Evolutionary conservation across 1,140 invertebrate genomes (phyloP).

Genomic region (Ectropis grisescens): DNA sequence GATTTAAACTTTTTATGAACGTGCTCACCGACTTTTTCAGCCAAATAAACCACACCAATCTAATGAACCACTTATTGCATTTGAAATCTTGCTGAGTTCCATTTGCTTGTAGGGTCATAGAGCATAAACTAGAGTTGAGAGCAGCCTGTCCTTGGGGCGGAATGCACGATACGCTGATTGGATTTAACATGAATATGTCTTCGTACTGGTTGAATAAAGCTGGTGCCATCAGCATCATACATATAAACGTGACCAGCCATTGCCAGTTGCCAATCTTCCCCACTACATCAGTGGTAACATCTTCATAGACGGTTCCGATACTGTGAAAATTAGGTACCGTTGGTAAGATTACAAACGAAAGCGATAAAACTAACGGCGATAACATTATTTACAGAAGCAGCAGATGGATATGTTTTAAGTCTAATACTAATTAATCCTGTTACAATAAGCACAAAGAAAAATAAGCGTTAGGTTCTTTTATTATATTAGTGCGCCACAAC

Average conservation of each 20-base stretch:
- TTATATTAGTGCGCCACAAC: no score
- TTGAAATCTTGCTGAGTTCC: slow-evolving; percentile 14
- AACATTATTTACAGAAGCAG: no score
- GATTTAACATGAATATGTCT: slow-evolving; percentile 35
- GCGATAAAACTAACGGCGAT: no score
- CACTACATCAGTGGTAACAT: slow-evolving; percentile 47
- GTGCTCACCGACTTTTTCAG: slow-evolving; percentile 34
- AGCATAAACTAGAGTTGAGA: slow-evolving; percentile 29
- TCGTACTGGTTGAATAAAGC: slow-evolving; percentile 40
- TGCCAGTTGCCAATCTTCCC: slow-evolving; percentile 52
- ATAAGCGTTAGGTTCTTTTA: no score
- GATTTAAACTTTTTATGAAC: no score
- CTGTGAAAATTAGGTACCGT: no score
- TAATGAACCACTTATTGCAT: slow-evolving; percentile 37
- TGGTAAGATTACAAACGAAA: no score
- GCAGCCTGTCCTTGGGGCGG: slow-evolving; percentile 14
- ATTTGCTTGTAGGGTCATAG: slow-evolving; percentile 19
- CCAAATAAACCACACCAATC: slow-evolving; percentile 37
- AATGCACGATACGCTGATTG: slow-evolving; percentile 21
- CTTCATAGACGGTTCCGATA: slow-evolving; percentile 52
- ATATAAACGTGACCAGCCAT: slow-evolving; percentile 39
- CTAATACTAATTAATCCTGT: no score
- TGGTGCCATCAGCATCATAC: slow-evolving; percentile 24
- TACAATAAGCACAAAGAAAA: no score
- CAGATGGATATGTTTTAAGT: no score